These are phyloP conservation scores for Alviniconcha marisindica DNA, from an alignment of 1,140 invertebrate genomes.

Conservation along the genomic window DNA sequence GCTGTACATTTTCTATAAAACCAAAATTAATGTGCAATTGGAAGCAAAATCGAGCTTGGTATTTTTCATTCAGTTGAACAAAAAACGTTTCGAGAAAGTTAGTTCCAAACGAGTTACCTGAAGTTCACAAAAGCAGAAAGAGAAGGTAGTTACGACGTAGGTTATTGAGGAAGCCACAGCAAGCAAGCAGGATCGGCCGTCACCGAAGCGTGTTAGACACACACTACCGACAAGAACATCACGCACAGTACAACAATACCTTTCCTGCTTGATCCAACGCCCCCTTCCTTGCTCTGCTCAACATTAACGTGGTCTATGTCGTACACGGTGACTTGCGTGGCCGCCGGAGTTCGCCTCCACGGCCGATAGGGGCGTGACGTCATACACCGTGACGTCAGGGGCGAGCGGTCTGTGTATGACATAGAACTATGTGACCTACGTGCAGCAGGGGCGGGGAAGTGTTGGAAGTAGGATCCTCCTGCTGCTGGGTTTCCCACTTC, in stretches of 20 bases:
- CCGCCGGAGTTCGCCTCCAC: background rate
- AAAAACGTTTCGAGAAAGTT: no score
- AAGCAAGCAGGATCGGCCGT: background rate
- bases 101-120: no score
- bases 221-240: background rate
- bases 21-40: no score
- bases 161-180: background rate
- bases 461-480: background rate
- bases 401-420: background rate
- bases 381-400: no score
- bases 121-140: no score
- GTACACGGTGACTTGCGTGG: background rate
- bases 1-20: no score
- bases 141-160: no score
- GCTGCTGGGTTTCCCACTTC: background rate
- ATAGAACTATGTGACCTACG: background rate
- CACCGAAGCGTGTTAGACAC: background rate
- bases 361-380: background rate
- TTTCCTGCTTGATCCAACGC: no score
- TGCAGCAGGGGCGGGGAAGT: background rate
- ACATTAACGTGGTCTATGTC: conserved; percentile 4
- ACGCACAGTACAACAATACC: no score
- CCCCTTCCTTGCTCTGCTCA: background rate
- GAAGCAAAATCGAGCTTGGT: no score
- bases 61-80: no score